Base-by-base conservation (phyloP, 2,797 vertebrate genomes). In the Luscinia megarhynchos region DNA sequence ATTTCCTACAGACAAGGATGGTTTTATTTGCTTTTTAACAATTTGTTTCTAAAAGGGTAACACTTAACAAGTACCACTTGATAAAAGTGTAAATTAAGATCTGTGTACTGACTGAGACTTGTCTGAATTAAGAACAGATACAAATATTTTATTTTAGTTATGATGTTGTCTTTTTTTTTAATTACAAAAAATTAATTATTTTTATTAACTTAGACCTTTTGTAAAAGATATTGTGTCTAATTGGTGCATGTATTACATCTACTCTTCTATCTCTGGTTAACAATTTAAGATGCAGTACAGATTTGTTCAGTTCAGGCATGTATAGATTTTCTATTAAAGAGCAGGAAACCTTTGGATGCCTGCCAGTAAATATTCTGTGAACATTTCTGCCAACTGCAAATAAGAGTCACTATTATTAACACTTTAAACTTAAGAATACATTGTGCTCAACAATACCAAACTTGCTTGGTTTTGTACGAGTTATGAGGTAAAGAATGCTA, bases 341-440 rank as follows among this genome's bases (percentile, higher is more conserved):
- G 19, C n/a, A 76, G 48, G n/a, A 90, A 88, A 54, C 34, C 34
- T 80, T 89, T 92, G 83, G 74, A 59, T 76, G 26, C 57, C 34
- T 54, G 90, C 48, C 78, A 90, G 61, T 80, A 94, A 95, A 88
- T 94, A 90, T 62, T 87, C 84, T 59, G 45, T 26, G 23, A 90
- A 59, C 26, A 61, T 54, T 79, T 74, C 68, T 83, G 77, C 79
- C 59, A 75, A 83, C 51, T 84, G 73, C 57, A 91, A 85, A 62
- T 50, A 85, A 55, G 67, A 94, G 64, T 57, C 92, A 41, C 62
- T 84, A 26, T 59, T 73, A 93, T 88, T 92, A 95, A 91, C 43
- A 58, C 32, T 63, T 90, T 59, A 84, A 88, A 48, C 36, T 87
- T 83, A 81, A 74, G 62, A 89, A 91, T 86, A 61, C n/a, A 81